Conservation (phyloP, 2,797 vertebrate species). For the Otus scops region DNA sequence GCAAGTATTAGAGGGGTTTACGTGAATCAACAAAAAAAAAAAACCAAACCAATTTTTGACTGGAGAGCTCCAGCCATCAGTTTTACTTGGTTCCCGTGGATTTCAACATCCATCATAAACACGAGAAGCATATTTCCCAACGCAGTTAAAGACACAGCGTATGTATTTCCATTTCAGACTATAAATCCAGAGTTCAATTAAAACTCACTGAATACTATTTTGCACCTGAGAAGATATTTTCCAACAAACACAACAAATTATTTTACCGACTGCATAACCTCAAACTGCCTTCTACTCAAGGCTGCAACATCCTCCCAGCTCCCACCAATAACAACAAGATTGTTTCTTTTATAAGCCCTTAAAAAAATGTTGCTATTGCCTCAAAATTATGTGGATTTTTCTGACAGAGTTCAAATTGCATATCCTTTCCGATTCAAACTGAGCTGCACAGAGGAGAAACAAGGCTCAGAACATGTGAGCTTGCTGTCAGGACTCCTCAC, state of each 20-base stretch:
- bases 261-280: background rate
- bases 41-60: background rate
- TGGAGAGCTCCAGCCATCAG: background rate
- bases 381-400: background rate
- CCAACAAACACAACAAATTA: background rate
- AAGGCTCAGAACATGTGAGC: background rate
- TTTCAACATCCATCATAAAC: background rate
- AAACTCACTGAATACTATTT: background rate
- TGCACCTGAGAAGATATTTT: background rate
- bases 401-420: background rate
- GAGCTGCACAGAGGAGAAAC: background rate
- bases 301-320: background rate
- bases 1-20: background rate
- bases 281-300: background rate
- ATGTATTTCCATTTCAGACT: background rate
- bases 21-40: background rate
- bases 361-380: background rate
- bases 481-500: background rate
- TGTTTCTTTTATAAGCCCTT: background rate
- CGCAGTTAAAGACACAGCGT: background rate
- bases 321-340: background rate
- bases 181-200: background rate
- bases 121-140: background rate
- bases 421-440: background rate
- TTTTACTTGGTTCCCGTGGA: background rate